Base-by-base conservation (phyloP, 1,140 invertebrate species). In the Uloborus diversus region DNA sequence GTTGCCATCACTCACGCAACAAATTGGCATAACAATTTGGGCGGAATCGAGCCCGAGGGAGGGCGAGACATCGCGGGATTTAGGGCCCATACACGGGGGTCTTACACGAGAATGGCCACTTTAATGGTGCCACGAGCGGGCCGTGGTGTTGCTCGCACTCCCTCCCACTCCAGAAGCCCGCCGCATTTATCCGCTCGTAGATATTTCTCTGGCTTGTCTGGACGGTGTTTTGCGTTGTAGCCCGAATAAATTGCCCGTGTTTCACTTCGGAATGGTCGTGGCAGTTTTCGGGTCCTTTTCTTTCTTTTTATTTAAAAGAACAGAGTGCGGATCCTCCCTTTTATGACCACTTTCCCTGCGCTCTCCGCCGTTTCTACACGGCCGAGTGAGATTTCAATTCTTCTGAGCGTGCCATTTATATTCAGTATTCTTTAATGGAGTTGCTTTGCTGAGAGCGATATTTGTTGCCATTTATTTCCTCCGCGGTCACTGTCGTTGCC, bases 21-120 rank as follows among this genome's bases (percentile, higher is more conserved):
- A 71, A 71, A 71, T 71, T 71, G 69, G 69, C 56, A 71, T 71
- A 71, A 71, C 69, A 71, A 71, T 71, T 71, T 71, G 56, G 69
- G 53, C 33, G 33, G 69, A 71, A 71, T 71, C 69, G 69, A 71
- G 49, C 69, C 69, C 69, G 17, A 20, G 69, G 69, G 69, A 71
- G 56, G 32, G 42, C 69, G 25, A 71, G 69, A 71, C 69, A 71
- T 47, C 17, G 49, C 30, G 49, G 69, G 69, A 71, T 71, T 71
- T 71, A 71, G 56, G 69, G 49, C 69, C 66, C 69, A 59, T 71
- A 71, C 56, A 59, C 56, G 69, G 23, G 56, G 69, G 69, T 51
- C 69, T 71, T 71, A 71, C 69, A 71, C 33, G 69, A 30, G 53
- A 71, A 61, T 71, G 69, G 69, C 53, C 33, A 61, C 49, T 71